Evolutionary conservation across 92 coral and sea anemone genomes (phyloP).

Genomic region (Parazoanthus atlanticus): DNA sequence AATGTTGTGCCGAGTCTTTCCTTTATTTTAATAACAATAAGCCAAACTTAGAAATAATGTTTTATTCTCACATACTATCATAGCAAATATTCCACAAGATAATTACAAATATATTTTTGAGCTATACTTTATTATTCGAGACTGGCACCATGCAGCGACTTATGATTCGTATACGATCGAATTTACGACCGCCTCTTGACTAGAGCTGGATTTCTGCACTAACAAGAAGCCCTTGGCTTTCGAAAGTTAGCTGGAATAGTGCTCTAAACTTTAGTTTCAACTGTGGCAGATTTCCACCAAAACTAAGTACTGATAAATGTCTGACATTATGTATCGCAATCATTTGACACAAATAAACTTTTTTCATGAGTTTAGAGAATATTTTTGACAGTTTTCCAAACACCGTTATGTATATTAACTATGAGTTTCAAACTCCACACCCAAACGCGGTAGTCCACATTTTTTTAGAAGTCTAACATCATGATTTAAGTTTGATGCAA

Average conservation of each 20-base stretch:
- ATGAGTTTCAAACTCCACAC: background rate
- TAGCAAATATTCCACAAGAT: background rate
- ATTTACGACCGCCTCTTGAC: background rate
- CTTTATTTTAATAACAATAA: background rate
- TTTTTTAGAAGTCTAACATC: background rate
- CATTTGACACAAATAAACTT: too few species aligned
- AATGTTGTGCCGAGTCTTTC: background rate
- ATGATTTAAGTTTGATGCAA: background rate
- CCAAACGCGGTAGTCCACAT: background rate
- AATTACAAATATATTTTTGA: too few species aligned
- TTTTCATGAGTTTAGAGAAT: too few species aligned
- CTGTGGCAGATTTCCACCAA: background rate
- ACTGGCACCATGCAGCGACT: background rate
- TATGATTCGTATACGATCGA: background rate
- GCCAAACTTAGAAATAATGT: background rate
- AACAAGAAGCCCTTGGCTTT: background rate
- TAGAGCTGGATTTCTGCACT: background rate
- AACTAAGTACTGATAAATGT: background rate
- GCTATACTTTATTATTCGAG: background rate
- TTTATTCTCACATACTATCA: too few species aligned
- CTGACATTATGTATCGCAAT: too few species aligned
- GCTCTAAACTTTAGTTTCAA: too few species aligned
- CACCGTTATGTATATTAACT: background rate
- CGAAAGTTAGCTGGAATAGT: background rate
- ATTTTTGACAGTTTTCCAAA: too few species aligned